Percentiles rank a stretch among this genome's conserved stretches.
These are phyloP conservation scores for Larimichthys crocea DNA, from an alignment of 2,113 vertebrate species.

Conservation along the genomic window DNA sequence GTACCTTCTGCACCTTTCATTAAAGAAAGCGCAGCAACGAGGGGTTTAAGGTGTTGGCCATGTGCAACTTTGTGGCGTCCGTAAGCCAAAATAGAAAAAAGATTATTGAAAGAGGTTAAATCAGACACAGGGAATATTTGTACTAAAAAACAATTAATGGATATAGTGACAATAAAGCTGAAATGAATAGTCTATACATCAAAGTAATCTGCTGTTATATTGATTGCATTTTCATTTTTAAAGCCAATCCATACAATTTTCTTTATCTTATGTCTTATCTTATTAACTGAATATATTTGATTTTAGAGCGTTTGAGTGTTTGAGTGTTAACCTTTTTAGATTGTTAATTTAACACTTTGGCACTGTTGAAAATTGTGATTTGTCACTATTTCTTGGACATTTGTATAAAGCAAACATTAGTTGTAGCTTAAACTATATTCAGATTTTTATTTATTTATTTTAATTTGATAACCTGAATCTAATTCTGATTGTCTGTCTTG, in stretches of 20 bases:
- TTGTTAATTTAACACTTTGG: not conserved
- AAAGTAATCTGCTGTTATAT: not conserved
- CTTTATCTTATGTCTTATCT: not conserved
- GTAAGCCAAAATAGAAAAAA: not conserved
- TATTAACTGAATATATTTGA: not conserved
- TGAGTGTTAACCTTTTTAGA: no score
- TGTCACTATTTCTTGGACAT: not conserved
- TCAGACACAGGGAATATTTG: not conserved
- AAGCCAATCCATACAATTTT: not conserved
- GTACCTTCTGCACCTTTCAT: not conserved
- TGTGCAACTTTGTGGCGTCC: not conserved
- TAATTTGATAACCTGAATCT: not conserved
- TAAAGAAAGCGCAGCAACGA: no score
- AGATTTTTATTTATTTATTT: not conserved
- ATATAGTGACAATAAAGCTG: not conserved
- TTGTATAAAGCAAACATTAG: not conserved
- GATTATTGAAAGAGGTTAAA: no score
- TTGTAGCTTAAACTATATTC: not conserved
- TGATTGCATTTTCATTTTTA: no score
- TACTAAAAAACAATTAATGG: not conserved
- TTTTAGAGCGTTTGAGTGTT: not conserved
- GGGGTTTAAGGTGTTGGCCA: not conserved
- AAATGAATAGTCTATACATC: not conserved
- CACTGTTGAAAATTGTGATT: not conserved
- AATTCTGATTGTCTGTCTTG: not conserved